Evolutionary conservation across 2,797 vertebrate genomes (phyloP).

Genomic region (Poecilia velifera): DNA sequence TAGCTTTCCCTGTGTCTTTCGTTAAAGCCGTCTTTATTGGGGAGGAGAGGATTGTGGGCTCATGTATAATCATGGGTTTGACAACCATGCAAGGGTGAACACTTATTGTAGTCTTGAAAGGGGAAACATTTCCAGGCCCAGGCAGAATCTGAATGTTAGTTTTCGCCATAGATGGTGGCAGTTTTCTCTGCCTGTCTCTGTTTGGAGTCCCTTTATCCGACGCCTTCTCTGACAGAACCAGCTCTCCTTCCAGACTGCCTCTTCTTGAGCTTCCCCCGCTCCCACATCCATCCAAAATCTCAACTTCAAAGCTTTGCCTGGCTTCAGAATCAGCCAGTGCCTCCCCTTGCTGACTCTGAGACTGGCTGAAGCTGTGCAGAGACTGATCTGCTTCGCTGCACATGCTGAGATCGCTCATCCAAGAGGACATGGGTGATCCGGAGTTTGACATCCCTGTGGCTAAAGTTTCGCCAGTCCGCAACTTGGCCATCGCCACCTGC

Average conservation of each 20-base stretch:
- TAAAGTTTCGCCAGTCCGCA: slow-evolving; percentile 81
- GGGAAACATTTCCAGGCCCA: slow-evolving; percentile 81
- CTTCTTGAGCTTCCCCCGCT: slow-evolving; percentile 51
- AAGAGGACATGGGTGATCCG: slow-evolving; percentile 91
- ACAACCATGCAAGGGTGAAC: slow-evolving; percentile 86
- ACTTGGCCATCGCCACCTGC: slow-evolving; percentile 77
- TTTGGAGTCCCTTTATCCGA: slow-evolving; percentile 68
- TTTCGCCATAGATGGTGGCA: slow-evolving; percentile 86
- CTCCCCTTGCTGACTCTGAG: slow-evolving; percentile 90
- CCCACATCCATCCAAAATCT: slow-evolving; percentile 57
- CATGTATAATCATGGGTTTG: slow-evolving; percentile 85
- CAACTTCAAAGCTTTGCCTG: slow-evolving; percentile 45
- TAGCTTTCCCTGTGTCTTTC: slow-evolving; percentile 66
- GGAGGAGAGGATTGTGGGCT: slow-evolving; percentile 59
- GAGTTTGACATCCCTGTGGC: slow-evolving; percentile 77
- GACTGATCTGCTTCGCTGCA: slow-evolving; percentile 91
- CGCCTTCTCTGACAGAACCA: slow-evolving; percentile 75
- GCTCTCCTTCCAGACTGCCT: slow-evolving; percentile 77
- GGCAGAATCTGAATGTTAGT: slow-evolving; percentile 85
- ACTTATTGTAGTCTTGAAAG: slow-evolving; percentile 87
- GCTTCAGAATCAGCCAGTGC: slow-evolving; percentile 86
- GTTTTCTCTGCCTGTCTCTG: slow-evolving; percentile 72
- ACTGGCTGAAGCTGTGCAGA: slow-evolving; percentile 90
- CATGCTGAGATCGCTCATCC: slow-evolving; percentile 92
- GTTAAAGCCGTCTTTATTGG: slow-evolving; percentile 62